Base-by-base conservation (phyloP, 2,888 invertebrate species). In the Nesidiocoris tenuis region DNA sequence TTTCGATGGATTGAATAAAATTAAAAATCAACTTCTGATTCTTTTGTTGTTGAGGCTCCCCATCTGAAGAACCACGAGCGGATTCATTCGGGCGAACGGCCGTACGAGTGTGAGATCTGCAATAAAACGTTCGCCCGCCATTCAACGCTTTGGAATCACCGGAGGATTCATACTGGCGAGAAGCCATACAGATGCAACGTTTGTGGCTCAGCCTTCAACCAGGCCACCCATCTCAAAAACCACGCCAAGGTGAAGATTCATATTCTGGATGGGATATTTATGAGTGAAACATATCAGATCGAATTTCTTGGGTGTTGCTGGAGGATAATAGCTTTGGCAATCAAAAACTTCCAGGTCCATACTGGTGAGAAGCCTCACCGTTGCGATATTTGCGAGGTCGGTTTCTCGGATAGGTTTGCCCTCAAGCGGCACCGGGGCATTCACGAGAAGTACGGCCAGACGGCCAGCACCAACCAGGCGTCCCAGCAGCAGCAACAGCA, bases 101-200 rank as follows among this genome's bases (percentile, higher is more conserved):
- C 94, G 0, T 94, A 94, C 83, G 93, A 94, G 77, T 94, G 94
- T 83, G 94, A 94, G 84, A 89, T 94, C 21, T 94, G 94, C 82
- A 93, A 94, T 83, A 94, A 94, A 84, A 93, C 93, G 25, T 94
- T 94, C 83, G 94, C 94, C 61, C 87, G 94, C 79, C 94, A 94
- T 83, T 93, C 93, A 5, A 94, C 94, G 0, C 84, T 94, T 76
- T 94, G 94, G 94, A 94, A 94, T 84, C 94, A 94, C 82, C 87
- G 94, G 23, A 88, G 94, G 79, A 94, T 94, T 80, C 94, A 94
- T 82, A 94, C 94, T 0, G 94, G 94, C 18, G 91, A 92, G 86
- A 94, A 94, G 82, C 94, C 94, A 0, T 84, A 83, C 81, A 90
- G 93, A 82, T 94, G 94, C 83, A 92, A 92, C 80, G 92, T 91